Percentiles rank a stretch among this genome's conserved stretches.
These are phyloP conservation scores for Sussaba pulchella DNA, from an alignment of 2,888 invertebrate species.

Conservation along the genomic window DNA sequence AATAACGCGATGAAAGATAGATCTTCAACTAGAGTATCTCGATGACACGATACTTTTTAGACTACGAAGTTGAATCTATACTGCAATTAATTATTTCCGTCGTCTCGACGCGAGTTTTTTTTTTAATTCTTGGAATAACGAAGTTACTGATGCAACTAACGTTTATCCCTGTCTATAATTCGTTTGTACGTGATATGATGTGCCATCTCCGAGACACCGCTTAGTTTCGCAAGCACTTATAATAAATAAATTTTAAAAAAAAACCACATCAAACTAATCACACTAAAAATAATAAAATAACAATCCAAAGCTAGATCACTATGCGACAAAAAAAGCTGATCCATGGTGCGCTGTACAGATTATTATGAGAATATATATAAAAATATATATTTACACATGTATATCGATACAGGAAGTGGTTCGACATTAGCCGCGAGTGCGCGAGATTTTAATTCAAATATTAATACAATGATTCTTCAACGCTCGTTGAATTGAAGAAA, in stretches of 20 bases:
- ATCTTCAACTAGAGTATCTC: neutral
- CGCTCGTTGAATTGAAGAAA: constrained; percentile 31
- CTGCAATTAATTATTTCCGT: neutral
- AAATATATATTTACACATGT: constrained; percentile 42
- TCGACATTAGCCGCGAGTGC: constrained; percentile 46
- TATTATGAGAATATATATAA: constrained; percentile 54
- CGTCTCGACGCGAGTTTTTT: neutral
- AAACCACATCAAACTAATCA: constrained; percentile 56
- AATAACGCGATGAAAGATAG: constrained; percentile 1
- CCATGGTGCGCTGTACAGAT: constrained; percentile 63
- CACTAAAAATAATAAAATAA: constrained; percentile 47
- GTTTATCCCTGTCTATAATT: constrained; percentile 24
- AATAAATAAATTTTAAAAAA: constrained; percentile 36
- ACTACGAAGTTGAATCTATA: constrained; percentile 4
- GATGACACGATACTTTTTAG: constrained; percentile 1
- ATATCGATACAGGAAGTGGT: constrained; percentile 66
- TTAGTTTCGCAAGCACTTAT: constrained; percentile 57
- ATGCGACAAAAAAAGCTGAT: constrained; percentile 56
- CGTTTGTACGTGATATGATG: constrained; percentile 55
- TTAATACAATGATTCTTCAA: constrained; percentile 54
- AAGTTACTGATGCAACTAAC: constrained; percentile 15
- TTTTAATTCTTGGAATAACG: neutral
- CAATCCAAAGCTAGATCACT: constrained; percentile 57
- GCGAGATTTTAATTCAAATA: constrained; percentile 26
- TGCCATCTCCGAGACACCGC: constrained; percentile 60